Base-by-base conservation (phyloP, 1,140 invertebrate genomes). In the Caerostris extrusa region DNA sequence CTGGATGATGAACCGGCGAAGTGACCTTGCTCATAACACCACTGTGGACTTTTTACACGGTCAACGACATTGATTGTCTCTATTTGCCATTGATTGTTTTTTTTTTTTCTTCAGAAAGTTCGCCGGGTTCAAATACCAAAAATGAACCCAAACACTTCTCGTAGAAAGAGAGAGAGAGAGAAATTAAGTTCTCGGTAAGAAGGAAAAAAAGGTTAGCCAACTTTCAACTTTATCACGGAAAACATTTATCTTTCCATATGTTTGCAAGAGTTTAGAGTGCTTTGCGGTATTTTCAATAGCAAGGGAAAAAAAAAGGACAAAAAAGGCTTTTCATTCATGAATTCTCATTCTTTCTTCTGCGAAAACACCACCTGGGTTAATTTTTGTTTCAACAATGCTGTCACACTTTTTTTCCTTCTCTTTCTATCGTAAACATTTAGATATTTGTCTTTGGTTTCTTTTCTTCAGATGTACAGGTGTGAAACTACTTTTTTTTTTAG, bases 61-160 rank as follows among this genome's bases (percentile, higher is more conserved):
- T 88, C 86, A 88, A 67, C 86, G 86, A 88, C 86, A 64, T 64
- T 61, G 61, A 85, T 85, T 85, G 83, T 85, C 58, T 85, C 83
- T 58, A 85, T 85, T 85, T 85, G 83, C 83, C 83, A 19, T 19
- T 60, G 83, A 85, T 85, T 88, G 58, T 88, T 88, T 88, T 67
- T 50, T 88, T 88, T 88, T 67, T 50, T 82, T 88, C 34, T 34
- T 67, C n/a, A 5, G 10, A 64, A 67, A 88, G 86, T 88, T 88
- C 86, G 61, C 34, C 10, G 86, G 61, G 86, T 88, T 88, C 86
- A 88, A 67, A 58, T 85, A 85, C 5, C 82, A 17, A 85, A 57
- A 57, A 85, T 58, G 82, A 8, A 85, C 82, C 57, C 57, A 57
- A 85, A 57, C 19, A 17, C 57, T 19, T 85, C 82, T 88, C 60